Conservation (phyloP, 1,140 invertebrate species). For the Mya arenaria region DNA sequence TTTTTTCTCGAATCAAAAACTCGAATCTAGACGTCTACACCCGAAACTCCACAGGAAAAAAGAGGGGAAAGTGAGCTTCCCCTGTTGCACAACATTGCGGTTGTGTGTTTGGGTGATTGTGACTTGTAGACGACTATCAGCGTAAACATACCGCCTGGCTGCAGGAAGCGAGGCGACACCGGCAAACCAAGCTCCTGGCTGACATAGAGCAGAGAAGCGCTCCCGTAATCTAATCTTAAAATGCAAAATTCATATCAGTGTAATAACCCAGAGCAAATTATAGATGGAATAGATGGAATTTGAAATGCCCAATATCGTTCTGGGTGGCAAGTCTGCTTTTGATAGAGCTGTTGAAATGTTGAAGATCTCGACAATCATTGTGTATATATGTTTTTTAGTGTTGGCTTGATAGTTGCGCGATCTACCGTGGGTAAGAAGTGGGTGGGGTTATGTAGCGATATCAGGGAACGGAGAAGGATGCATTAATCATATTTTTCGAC, state of each 20-base stretch:
- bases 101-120: too few species aligned
- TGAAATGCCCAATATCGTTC: slow-evolving; percentile 42
- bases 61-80: too few species aligned
- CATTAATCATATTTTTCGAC: slow-evolving; percentile 44
- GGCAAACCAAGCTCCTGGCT: neutral
- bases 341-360: slow-evolving; percentile 13
- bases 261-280: slow-evolving; percentile 47
- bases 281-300: slow-evolving; percentile 9
- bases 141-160: neutral
- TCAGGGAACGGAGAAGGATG: neutral
- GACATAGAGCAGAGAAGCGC: neutral
- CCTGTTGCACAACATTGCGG: too few species aligned
- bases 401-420: neutral
- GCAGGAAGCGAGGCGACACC: neutral
- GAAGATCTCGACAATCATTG: neutral
- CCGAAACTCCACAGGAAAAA: too few species aligned
- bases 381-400: neutral
- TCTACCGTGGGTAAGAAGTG: neutral
- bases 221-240: slow-evolving; percentile 38
- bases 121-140: neutral
- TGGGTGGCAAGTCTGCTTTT: slow-evolving; percentile 39
- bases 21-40: too few species aligned
- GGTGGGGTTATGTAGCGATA: neutral
- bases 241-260: slow-evolving; percentile 36
- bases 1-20: too few species aligned